Conservation (phyloP, 2,797 vertebrate genomes). For the Propithecus deckenii region DNA sequence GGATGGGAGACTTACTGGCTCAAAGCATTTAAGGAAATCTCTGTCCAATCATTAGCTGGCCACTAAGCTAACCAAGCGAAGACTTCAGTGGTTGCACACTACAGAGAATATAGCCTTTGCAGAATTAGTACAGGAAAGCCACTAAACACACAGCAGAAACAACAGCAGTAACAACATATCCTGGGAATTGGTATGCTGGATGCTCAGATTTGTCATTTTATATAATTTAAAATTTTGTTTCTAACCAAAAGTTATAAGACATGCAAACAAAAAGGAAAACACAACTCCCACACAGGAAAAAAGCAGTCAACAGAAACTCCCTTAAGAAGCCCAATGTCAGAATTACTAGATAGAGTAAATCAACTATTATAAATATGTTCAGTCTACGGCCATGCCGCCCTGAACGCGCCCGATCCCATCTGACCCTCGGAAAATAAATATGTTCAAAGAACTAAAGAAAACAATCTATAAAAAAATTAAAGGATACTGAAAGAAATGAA, state of each 20-base stretch:
- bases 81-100: neutral
- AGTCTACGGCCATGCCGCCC: neutral
- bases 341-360: neutral
- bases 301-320: neutral
- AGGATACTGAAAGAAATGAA: neutral
- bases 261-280: neutral
- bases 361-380: neutral
- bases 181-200: neutral
- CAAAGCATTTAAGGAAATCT: neutral
- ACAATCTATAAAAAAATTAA: neutral
- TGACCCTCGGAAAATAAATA: neutral
- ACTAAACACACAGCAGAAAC: neutral
- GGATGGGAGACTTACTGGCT: neutral
- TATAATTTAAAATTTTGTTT: neutral
- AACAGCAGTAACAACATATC: neutral
- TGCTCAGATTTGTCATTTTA: neutral
- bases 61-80: neutral
- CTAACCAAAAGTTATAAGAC: neutral
- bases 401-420: no score
- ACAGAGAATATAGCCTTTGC: neutral
- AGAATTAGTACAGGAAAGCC: neutral
- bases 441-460: neutral
- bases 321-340: neutral
- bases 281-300: neutral
- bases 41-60: neutral